phyloP scores from a whole-genome alignment of 2,888 invertebrate genomes.

The Pycnomerus fuliginosus region DNA sequence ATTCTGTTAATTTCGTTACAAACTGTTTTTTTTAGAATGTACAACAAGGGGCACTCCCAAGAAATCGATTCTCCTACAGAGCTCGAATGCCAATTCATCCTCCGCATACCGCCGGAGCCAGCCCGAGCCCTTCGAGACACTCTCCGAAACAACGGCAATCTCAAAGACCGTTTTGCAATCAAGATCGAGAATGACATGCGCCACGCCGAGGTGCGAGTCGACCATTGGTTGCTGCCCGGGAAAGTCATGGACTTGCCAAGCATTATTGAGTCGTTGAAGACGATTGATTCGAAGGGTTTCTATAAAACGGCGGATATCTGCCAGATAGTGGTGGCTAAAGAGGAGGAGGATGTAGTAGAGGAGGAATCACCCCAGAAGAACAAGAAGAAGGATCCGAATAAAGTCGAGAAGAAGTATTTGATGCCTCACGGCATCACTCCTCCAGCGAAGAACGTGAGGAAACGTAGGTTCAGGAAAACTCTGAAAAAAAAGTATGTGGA shows the following conservation, averaged over 20 bases:
- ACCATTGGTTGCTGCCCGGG: slow-evolving; percentile 82
- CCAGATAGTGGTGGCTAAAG: slow-evolving; percentile 87
- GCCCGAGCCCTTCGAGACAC: slow-evolving; percentile 71
- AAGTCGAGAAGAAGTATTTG: slow-evolving; percentile 86
- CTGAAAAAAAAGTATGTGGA: slow-evolving; percentile 96
- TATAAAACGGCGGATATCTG: slow-evolving; percentile 97
- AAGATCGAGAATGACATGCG: slow-evolving; percentile 87
- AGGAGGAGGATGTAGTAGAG: slow-evolving; percentile 80
- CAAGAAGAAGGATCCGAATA: slow-evolving; percentile 78
- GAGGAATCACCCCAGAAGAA: slow-evolving; percentile 78
- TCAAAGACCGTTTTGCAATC: slow-evolving; percentile 83
- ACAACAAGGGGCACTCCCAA: no score
- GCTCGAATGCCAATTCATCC: slow-evolving; percentile 48
- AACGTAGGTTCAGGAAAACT: slow-evolving; percentile 90
- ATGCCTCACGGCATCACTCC: slow-evolving; percentile 97
- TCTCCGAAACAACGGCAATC: slow-evolving; percentile 70
- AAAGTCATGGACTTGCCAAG: slow-evolving; percentile 92
- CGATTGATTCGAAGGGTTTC: slow-evolving; percentile 93
- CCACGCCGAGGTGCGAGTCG: slow-evolving; percentile 84
- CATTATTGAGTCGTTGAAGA: slow-evolving; percentile 90
- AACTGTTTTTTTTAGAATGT: no score
- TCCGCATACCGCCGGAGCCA: slow-evolving; percentile 61
- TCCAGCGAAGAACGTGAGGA: slow-evolving; percentile 92
- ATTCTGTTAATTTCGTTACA: no score
- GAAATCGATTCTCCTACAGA: slow-evolving; percentile 45